Percentiles rank a stretch among this genome's conserved stretches.
Evolutionary conservation across 1,140 invertebrate genomes (phyloP).

Genomic region (Hyles euphorbiae): DNA sequence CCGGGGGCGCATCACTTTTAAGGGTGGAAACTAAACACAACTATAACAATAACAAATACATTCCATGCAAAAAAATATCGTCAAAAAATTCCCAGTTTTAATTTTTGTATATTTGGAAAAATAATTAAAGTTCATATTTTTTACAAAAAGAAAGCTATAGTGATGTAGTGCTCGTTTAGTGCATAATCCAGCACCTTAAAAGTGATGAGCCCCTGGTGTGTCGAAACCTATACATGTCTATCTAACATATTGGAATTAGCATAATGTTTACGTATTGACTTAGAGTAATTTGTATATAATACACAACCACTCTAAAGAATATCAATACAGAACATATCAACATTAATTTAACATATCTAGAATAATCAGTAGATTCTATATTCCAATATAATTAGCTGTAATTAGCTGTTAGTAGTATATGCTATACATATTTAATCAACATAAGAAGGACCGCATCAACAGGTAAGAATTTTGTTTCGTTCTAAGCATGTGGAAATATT

Average conservation of each 20-base stretch:
- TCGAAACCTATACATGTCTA: constrained; percentile 19
- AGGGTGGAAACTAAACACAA: constrained; percentile 38
- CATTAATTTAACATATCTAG: constrained; percentile 60
- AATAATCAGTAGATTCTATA: constrained; percentile 19
- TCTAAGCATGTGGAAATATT: no score
- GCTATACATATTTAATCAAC: constrained; percentile 1
- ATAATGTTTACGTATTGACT: constrained; percentile 42
- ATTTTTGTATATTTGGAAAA: no score
- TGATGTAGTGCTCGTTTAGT: neutral
- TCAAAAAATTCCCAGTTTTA: no score
- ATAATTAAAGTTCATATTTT: no score
- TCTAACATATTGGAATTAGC: constrained; percentile 27
- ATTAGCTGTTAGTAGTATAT: constrained; percentile 1
- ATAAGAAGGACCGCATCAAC: constrained; percentile 3
- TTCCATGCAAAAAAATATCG: no score
- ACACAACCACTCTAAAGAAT: constrained; percentile 71
- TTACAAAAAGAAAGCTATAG: no score
- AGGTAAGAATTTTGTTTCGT: constrained; percentile 5
- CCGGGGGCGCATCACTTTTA: constrained; percentile 72
- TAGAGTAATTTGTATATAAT: constrained; percentile 49
- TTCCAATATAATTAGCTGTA: constrained; percentile 5
- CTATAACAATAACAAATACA: constrained; percentile 14
- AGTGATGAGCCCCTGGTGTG: constrained; percentile 54
- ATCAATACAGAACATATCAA: constrained; percentile 72
- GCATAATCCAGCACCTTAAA: constrained; percentile 36